Evolutionary conservation across 2,113 vertebrate genomes (phyloP).

Genomic region (Engraulis encrasicolus): DNA sequence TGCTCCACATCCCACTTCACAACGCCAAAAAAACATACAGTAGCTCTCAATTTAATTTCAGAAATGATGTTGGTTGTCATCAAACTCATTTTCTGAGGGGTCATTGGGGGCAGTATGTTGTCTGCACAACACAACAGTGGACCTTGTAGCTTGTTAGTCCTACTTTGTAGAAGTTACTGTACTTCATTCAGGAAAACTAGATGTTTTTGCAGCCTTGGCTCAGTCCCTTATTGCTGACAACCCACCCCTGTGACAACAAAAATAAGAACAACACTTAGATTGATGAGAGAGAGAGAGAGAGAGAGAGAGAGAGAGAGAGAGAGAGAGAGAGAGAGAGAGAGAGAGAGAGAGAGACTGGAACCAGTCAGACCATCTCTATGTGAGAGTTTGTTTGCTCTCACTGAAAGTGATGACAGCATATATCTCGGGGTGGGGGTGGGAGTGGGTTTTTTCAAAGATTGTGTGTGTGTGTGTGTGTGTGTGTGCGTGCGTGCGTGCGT

Average conservation of each 20-base stretch:
- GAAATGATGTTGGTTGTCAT: background rate
- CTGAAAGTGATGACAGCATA: too few species aligned
- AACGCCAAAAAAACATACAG: background rate
- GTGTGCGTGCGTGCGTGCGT: background rate
- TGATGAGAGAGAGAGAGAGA: background rate
- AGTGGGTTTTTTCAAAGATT: background rate
- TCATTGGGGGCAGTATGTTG: background rate
- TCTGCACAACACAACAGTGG: background rate
- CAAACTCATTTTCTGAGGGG: background rate
- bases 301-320: too few species aligned
- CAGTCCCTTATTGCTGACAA: background rate
- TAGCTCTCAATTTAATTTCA: background rate
- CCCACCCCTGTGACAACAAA: conserved; percentile 2
- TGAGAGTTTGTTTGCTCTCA: too few species aligned
- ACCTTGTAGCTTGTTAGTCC: background rate
- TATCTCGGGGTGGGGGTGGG: background rate
- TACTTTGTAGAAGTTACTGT: background rate
- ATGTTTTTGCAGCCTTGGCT: background rate
- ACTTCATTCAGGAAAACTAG: background rate
- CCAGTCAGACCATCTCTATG: too few species aligned
- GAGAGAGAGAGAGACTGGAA: too few species aligned
- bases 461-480: background rate
- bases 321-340: background rate
- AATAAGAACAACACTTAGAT: background rate
- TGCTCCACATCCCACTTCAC: background rate